Conservation (phyloP, 2,113 vertebrate species). For the Empidonax alnorum region DNA sequence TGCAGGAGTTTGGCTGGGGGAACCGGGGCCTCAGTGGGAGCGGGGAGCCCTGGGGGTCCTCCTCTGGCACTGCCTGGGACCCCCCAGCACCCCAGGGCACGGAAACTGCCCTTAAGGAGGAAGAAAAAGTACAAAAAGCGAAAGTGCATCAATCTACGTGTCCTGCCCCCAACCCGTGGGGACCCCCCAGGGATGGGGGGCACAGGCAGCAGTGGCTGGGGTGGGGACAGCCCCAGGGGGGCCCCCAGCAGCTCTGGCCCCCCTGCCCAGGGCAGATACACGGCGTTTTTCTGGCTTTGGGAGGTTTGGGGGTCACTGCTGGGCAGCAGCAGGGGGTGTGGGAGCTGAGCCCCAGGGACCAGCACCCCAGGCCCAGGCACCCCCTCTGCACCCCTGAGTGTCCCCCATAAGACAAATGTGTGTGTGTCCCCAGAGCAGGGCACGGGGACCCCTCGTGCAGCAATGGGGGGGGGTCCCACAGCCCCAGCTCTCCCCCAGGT, state of each 20-base stretch:
- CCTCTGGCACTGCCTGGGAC: neutral
- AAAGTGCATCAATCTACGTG: slow-evolving; percentile 38
- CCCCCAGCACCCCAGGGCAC: neutral
- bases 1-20: neutral
- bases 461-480: neutral
- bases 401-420: neutral
- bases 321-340: neutral
- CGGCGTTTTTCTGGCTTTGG: neutral
- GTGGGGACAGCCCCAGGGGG: neutral
- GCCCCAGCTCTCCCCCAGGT: neutral
- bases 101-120: neutral
- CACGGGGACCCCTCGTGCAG: neutral
- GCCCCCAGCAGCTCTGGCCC: neutral
- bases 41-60: neutral
- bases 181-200: rapidly evolving
- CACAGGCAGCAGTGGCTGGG: neutral
- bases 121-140: slow-evolving; percentile 43
- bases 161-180: neutral
- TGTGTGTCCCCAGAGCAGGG: neutral
- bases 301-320: neutral
- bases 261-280: neutral
- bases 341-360: neutral
- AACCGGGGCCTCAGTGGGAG: neutral
- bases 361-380: neutral
- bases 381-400: neutral